Conservation (phyloP, 1,140 invertebrate genomes). For the Steinernema feltiae region DNA sequence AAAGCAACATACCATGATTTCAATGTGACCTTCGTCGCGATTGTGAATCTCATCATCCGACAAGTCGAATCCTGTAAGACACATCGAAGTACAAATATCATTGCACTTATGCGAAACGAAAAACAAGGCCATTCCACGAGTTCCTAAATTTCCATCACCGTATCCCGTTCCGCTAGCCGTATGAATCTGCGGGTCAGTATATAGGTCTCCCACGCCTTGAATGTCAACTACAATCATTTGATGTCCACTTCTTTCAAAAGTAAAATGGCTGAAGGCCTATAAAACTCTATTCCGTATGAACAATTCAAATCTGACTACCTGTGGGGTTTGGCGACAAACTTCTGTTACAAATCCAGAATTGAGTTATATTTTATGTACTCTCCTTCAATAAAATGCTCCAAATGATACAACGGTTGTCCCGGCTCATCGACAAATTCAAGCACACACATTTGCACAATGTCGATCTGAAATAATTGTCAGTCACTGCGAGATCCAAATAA, state of each 20-base stretch:
- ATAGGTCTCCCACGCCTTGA: slow-evolving; percentile 66
- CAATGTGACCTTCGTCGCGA: slow-evolving; percentile 19
- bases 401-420: slow-evolving; percentile 63
- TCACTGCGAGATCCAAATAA: background rate
- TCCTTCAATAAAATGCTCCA: slow-evolving; percentile 66
- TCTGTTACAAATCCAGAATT: slow-evolving; percentile 65
- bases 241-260: slow-evolving; percentile 66
- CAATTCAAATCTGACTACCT: slow-evolving; percentile 34
- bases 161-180: slow-evolving; percentile 62
- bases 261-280: slow-evolving; percentile 65
- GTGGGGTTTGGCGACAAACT: slow-evolving; percentile 63
- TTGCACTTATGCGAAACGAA: slow-evolving; percentile 66
- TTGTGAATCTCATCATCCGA: slow-evolving; percentile 38
- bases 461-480: slow-evolving; percentile 60
- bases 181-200: slow-evolving; percentile 67
- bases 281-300: background rate
- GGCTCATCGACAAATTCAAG: slow-evolving; percentile 63
- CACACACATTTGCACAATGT: slow-evolving; percentile 66
- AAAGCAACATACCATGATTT: background rate
- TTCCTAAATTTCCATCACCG: slow-evolving; percentile 65
- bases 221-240: slow-evolving; percentile 66
- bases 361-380: slow-evolving; percentile 67
- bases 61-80: slow-evolving; percentile 64
- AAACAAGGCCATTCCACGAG: slow-evolving; percentile 66
- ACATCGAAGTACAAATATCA: slow-evolving; percentile 63